Evolutionary conservation across 35 echinoderm and acorn worm genomes (phyloP), one percentile per base, ranked within the genome.

Genomic region (Chiridota heheva): DNA sequence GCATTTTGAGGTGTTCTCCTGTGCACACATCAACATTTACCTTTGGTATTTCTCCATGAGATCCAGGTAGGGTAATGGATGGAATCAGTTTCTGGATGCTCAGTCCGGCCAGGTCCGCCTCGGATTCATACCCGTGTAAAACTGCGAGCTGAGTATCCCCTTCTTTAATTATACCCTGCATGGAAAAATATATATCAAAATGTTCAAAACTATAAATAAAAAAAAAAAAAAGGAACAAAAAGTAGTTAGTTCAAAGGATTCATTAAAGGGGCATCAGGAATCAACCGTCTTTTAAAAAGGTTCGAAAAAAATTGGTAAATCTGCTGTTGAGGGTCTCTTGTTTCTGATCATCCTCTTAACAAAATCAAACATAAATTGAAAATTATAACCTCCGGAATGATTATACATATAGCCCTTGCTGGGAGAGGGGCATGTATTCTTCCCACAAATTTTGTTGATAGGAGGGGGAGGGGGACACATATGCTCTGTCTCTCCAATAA

Each of bases 1-100:
- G n/a, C n/a, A n/a, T n/a, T n/a, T n/a, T n/a, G n/a, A n/a, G n/a
- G n/a, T n/a, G n/a, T n/a, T n/a, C n/a, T n/a, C n/a, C n/a, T n/a
- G n/a, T n/a, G n/a, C n/a, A n/a, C n/a, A n/a, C n/a, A 10, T 31
- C 12, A 44, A 25, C 10, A 49, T 22, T 36, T 72, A 93, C 90
- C 90, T 93, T 81, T 27, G 74, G 51, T 6, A 93, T 53, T 58
- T 82, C 72, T 41, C 68, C 24, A 42, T 68, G 56, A 30, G 35
- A 22, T 18, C 73, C 48, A 8, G 95, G 95, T 3, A 98, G 73
- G 35, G 76, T 66, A 0, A 98, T 69, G n/a, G 87, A 86, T 63
- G 95, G 95, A 55, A 98, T 76, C 7, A 98, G 40, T 40, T 98
- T 88, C 57, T 98, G 91, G 24, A 98, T 80, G 45, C 75, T 87